Evolutionary conservation across 2,888 invertebrate species (phyloP), one percentile per base, ranked within the genome.

Genomic region (Monoplex corrugatus): DNA sequence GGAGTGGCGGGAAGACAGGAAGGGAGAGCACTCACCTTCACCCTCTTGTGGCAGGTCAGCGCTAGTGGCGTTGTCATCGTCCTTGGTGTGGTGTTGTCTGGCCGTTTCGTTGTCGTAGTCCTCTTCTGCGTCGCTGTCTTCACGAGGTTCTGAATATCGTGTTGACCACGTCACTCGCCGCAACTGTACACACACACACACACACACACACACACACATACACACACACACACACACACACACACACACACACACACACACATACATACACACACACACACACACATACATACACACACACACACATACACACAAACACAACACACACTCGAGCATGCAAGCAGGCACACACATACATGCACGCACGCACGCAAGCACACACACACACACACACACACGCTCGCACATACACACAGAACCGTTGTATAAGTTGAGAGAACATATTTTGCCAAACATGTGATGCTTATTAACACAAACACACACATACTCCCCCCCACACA

Each of bases 91-190:
- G 28, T 32, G 32, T 32, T 86, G 86, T 35, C 86, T 68, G 40
- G 86, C 86, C 8, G 86, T 43, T 23, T 86, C 88, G 44, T 88
- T 40, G 57, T 89, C 89, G 75, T 57, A 89, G 28, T 89, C 88
- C 38, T 89, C 92, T 23, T 89, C 91, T 35, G 91, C 89, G 40
- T 89, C 87, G 44, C 90, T 89, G 8, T 86, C 87, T 40, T 93
- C 92, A 16, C 92, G 92, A 1, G 92, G 91, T 32, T 90, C 87
- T 44, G 92, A 92, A 80, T 92, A 88, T 28, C 92, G 90, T 19
- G 93, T 93, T 91, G 91, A 91, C 91, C 92, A 93, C 1, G 93
- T 93, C 0, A 93, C 91, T n/a, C 93, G 90, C 16, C 90, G 91
- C 13, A 93, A 84, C 93, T 93, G 86, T 28, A 88, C 86, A 78